Percentiles rank a stretch among this genome's conserved stretches.
Evolutionary conservation across 2,113 vertebrate species (phyloP).

Genomic region (Spea multiplicata): DNA sequence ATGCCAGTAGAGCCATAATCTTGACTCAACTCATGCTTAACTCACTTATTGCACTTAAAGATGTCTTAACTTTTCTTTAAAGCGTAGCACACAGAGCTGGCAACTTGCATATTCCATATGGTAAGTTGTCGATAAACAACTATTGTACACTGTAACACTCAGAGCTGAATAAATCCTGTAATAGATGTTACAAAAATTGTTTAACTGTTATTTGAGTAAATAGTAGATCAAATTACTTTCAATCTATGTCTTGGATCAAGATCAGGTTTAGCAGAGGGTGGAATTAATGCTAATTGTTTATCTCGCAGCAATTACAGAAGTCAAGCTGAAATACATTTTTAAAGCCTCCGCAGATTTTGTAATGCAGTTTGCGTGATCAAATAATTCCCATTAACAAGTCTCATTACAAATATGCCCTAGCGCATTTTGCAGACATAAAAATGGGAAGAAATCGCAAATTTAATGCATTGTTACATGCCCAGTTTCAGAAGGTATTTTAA

Average conservation of each 20-base stretch:
- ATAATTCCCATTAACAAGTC: constrained; percentile 39
- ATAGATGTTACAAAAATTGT: constrained; percentile 41
- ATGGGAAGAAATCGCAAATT: constrained; percentile 2
- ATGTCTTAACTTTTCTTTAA: too few species aligned
- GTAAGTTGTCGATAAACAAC: constrained; percentile 23
- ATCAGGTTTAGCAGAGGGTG: constrained; percentile 33
- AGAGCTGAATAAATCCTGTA: constrained; percentile 21
- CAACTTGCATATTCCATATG: not conserved
- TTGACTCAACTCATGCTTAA: too few species aligned
- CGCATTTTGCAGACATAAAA: constrained; percentile 44
- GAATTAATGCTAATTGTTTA: constrained; percentile 51
- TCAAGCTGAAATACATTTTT: constrained; percentile 51
- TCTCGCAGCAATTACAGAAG: constrained; percentile 48
- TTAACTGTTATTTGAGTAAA: constrained; percentile 49
- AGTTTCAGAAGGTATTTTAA: too few species aligned
- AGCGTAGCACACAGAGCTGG: too few species aligned
- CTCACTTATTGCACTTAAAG: too few species aligned
- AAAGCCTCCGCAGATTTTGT: constrained; percentile 49
- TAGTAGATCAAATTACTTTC: constrained; percentile 45
- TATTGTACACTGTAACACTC: constrained; percentile 10
- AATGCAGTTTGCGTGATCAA: constrained; percentile 38
- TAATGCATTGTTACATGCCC: not conserved
- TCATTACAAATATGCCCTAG: constrained; percentile 7
- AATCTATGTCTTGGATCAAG: constrained; percentile 50
- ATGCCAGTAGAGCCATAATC: too few species aligned